Evolutionary conservation across 2,888 invertebrate species (phyloP).

Genomic region (Nyleta sp.): DNA sequence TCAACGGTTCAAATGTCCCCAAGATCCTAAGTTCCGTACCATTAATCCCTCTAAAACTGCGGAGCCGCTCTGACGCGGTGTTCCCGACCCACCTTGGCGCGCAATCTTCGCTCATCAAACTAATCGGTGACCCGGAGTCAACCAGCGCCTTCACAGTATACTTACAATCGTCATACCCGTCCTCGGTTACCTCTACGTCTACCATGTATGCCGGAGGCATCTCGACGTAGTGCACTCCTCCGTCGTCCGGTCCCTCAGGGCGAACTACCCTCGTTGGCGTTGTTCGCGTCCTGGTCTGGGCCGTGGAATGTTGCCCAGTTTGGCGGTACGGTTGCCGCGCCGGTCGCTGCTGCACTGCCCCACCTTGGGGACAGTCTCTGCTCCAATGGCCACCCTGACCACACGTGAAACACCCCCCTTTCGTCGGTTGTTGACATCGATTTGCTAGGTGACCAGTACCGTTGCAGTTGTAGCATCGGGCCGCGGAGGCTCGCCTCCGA

Average conservation of each 20-base stretch:
- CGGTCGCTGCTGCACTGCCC: neutral
- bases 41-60: conserved; percentile 1
- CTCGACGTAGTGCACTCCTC: conserved; percentile 2
- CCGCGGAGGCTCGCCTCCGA: neutral
- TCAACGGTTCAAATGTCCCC: neutral
- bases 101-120: conserved; percentile 8
- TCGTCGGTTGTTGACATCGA: neutral
- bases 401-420: neutral
- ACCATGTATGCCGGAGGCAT: neutral
- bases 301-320: too few relatives aligned
- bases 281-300: too few relatives aligned
- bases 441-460: neutral
- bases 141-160: neutral
- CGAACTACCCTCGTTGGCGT: neutral
- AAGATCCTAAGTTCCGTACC: neutral
- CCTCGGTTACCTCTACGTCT: neutral
- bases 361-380: neutral
- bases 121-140: conserved; percentile 13
- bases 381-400: neutral
- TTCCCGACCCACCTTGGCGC: neutral
- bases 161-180: conserved; percentile 9
- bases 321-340: too few relatives aligned
- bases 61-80: neutral
- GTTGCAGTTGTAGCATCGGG: conserved; percentile 4
- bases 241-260: neutral